Conservation (phyloP, 2,888 invertebrate genomes). For the Ceraclea dissimilis region DNA sequence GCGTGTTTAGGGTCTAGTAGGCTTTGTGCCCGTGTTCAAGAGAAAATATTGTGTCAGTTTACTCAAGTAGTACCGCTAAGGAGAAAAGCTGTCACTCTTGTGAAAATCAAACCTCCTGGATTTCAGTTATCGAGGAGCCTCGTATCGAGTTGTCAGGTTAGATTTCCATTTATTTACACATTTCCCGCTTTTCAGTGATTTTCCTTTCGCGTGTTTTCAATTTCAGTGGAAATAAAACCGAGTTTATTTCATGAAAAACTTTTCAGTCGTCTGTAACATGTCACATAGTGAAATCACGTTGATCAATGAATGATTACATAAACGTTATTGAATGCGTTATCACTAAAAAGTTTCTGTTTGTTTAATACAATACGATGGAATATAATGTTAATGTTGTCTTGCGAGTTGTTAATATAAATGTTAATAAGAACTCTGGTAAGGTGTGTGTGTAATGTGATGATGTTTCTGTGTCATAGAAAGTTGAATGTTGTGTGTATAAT, state of each 20-base stretch:
- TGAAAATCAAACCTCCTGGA: constrained; percentile 60
- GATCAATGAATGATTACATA: constrained; percentile 23
- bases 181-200: constrained; percentile 15
- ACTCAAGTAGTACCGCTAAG: constrained; percentile 58
- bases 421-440: background rate
- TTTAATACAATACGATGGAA: background rate
- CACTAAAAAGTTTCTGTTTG: constrained; percentile 1
- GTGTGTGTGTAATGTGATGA: constrained; percentile 3
- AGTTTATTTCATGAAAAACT: constrained; percentile 20
- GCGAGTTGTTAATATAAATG: background rate
- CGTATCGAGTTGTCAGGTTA: constrained; percentile 40
- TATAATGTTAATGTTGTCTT: background rate
- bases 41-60: constrained; percentile 74
- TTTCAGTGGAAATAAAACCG: constrained; percentile 27
- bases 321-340: constrained; percentile 11
- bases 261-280: background rate
- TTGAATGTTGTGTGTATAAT: constrained; percentile 12
- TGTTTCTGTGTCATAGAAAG: constrained; percentile 20
- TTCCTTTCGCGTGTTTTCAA: constrained; percentile 37
- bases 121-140: constrained; percentile 43
- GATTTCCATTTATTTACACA: constrained; percentile 21
- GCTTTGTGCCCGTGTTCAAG: constrained; percentile 72
- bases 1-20: constrained; percentile 77
- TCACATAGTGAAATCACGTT: constrained; percentile 17
- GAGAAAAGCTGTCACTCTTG: constrained; percentile 58